A percentile compares a stretch with the other conserved stretches of the same genome.
Evolutionary conservation across 2,113 vertebrate genomes (phyloP).

Genomic region (Fulica atra): DNA sequence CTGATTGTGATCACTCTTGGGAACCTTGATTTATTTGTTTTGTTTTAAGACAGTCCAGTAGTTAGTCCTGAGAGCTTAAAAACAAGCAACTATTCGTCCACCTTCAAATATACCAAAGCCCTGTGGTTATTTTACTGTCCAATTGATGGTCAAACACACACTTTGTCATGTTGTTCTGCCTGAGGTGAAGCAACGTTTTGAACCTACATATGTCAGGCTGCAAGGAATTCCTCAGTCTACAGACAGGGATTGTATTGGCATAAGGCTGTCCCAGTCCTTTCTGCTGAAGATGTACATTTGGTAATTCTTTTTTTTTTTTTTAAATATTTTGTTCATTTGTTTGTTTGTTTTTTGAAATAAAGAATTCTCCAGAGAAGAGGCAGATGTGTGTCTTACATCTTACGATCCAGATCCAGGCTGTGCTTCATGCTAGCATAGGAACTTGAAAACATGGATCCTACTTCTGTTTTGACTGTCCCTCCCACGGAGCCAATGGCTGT

Average conservation of each 20-base stretch:
- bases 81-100: neutral
- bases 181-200: neutral
- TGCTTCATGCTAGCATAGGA: neutral
- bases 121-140: neutral
- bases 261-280: neutral
- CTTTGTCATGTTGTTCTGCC: neutral
- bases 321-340: neutral
- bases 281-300: neutral
- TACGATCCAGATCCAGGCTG: neutral
- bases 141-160: accelerated
- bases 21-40: neutral
- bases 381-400: neutral
- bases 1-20: neutral
- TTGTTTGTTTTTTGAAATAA: neutral
- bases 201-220: neutral
- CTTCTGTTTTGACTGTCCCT: neutral
- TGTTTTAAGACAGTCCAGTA: neutral
- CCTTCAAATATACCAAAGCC: neutral
- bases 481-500: neutral
- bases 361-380: neutral
- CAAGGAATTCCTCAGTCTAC: neutral
- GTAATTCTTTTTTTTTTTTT: neutral
- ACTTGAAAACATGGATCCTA: neutral
- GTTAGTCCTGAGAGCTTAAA: neutral
- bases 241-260: neutral